A percentile compares a stretch with the other conserved stretches of the same genome.
Conservation (phyloP, 2,113 vertebrate genomes). For the Numida meleagris region DNA sequence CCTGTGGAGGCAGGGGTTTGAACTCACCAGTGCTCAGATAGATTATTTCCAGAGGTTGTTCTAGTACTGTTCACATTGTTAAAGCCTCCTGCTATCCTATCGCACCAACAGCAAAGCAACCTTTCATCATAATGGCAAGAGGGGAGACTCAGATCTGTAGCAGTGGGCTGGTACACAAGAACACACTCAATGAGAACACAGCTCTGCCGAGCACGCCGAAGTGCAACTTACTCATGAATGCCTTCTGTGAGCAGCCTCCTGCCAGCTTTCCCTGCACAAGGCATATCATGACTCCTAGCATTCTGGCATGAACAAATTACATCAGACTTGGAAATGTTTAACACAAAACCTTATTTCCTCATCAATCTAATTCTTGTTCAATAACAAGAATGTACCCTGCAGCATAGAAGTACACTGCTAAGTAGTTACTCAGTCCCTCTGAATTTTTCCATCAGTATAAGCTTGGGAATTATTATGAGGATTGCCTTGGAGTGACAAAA, state of each 20-base stretch:
- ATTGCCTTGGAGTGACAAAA: background rate
- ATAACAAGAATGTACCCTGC: background rate
- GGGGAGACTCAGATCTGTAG: background rate
- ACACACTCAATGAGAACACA: background rate
- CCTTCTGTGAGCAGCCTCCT: background rate
- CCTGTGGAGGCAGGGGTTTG: background rate
- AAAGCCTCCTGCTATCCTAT: background rate
- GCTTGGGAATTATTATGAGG: background rate
- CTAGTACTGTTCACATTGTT: background rate
- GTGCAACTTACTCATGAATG: background rate
- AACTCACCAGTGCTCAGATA: background rate
- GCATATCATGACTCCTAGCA: background rate
- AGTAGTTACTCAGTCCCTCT: background rate
- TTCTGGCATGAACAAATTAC: constrained; percentile 26
- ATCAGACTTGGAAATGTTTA: background rate
- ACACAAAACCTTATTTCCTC: background rate
- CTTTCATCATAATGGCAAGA: background rate
- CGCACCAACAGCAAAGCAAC: background rate
- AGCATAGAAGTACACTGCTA: background rate
- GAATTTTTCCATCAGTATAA: background rate
- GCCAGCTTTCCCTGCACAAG: constrained; percentile 19
- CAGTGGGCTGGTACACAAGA: background rate
- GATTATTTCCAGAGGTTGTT: background rate
- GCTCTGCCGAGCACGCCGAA: background rate
- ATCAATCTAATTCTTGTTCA: background rate